Conservation (phyloP, 2,113 vertebrate genomes). For the Triplophysa tibetana region DNA sequence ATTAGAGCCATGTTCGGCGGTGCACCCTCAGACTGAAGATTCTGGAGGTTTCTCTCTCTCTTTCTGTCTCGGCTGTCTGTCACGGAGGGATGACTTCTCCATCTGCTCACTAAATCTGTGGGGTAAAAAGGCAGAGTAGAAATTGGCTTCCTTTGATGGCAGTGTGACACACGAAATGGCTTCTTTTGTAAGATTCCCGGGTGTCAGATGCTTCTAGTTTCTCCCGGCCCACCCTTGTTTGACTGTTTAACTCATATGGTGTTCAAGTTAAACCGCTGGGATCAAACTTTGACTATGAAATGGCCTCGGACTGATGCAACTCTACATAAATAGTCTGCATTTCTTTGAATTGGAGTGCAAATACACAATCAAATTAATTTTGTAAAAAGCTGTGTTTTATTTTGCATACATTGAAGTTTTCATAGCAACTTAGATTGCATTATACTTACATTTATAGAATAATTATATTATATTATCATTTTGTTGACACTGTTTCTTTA, state of each 20-base stretch:
- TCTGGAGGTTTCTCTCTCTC: conserved; percentile 13
- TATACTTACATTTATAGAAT: no score
- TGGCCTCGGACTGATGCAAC: no score
- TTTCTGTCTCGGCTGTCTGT: conserved; percentile 41
- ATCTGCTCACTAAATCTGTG: conserved; percentile 23
- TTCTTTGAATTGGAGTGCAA: no score
- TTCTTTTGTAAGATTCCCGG: conserved; percentile 46
- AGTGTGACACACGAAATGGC: conserved; percentile 51
- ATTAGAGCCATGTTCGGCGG: conserved; percentile 5
- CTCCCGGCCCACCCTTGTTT: neutral
- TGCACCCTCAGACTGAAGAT: conserved; percentile 23
- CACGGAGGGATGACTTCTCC: conserved; percentile 42
- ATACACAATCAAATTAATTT: no score
- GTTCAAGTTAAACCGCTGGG: neutral
- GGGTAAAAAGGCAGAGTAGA: conserved; percentile 3
- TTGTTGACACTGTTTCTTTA: no score
- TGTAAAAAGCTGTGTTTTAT: no score
- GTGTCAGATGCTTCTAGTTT: neutral
- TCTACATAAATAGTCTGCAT: no score
- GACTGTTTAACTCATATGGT: neutral
- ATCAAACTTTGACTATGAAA: neutral
- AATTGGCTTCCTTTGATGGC: conserved; percentile 40
- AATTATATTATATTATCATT: no score
- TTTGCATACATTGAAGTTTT: no score
- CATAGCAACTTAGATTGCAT: no score